Evolutionary conservation across 1,140 invertebrate species (phyloP).

Genomic region (Medauroidea extradentata): DNA sequence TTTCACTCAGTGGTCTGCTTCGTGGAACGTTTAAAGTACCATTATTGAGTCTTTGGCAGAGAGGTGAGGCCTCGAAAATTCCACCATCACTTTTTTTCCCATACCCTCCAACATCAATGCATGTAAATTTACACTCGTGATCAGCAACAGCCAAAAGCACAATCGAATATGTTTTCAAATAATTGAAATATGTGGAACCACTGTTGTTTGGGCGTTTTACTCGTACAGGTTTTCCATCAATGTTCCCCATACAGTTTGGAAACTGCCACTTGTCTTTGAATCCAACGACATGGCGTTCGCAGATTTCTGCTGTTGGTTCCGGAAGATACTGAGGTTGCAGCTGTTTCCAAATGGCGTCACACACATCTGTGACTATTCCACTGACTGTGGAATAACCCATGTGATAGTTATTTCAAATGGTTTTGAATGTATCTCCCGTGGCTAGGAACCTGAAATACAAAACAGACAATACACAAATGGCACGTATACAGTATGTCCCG

Average conservation of each 20-base stretch:
- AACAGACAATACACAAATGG: no score
- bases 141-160: constrained; percentile 42
- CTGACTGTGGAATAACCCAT: constrained; percentile 28
- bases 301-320: constrained; percentile 8
- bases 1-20: background rate
- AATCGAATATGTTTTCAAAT: constrained; percentile 41
- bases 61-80: constrained; percentile 15
- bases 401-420: constrained; percentile 30
- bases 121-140: constrained; percentile 41
- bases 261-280: constrained; percentile 36
- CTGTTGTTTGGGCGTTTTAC: constrained; percentile 36
- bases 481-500: no score
- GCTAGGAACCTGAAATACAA: constrained; percentile 10
- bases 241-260: constrained; percentile 36
- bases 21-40: constrained; percentile 20
- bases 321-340: constrained; percentile 28
- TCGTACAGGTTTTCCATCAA: constrained; percentile 45
- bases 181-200: constrained; percentile 41
- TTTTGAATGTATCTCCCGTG: constrained; percentile 15
- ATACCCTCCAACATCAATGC: constrained; percentile 40
- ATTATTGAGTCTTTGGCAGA: constrained; percentile 12
- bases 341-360: constrained; percentile 30
- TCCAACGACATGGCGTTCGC: constrained; percentile 10
- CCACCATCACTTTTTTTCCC: constrained; percentile 30
- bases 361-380: constrained; percentile 32